Percentiles rank a stretch among this genome's conserved stretches.
These are phyloP conservation scores for Astreopora myriophthalma DNA, from an alignment of 64 coral and sea anemone genomes.

Conservation along the genomic window DNA sequence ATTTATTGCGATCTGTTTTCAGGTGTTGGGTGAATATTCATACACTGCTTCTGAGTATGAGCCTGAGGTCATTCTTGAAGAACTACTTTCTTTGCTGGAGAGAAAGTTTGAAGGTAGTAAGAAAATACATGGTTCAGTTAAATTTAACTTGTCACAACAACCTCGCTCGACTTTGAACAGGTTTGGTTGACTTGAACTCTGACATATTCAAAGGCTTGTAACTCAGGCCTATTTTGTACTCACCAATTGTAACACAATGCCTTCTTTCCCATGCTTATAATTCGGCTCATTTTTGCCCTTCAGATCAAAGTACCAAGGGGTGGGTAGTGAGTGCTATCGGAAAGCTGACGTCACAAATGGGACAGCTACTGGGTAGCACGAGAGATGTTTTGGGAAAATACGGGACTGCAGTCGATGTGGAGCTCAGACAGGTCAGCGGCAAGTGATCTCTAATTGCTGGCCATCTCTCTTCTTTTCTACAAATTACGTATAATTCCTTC, in stretches of 20 bases:
- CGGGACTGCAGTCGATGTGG: slow-evolving; percentile 29
- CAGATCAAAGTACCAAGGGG: slow-evolving; percentile 79
- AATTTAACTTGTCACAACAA: too few species aligned
- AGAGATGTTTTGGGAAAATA: slow-evolving; percentile 33
- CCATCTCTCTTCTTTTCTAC: too few species aligned
- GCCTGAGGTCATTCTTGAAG: slow-evolving; percentile 60
- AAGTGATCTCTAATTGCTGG: too few species aligned
- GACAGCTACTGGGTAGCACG: slow-evolving; percentile 32
- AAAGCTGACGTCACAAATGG: slow-evolving; percentile 75
- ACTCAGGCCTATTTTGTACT: too few species aligned
- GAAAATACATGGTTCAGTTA: too few species aligned
- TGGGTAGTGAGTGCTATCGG: slow-evolving; percentile 75
- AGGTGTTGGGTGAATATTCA: slow-evolving; percentile 90
- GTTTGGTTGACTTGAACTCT: too few species aligned
- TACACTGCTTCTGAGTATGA: slow-evolving; percentile 63
- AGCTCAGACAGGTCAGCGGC: slow-evolving; percentile 74
- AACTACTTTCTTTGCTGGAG: slow-evolving; percentile 71
- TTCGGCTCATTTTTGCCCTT: neutral
- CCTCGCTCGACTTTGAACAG: too few species aligned
- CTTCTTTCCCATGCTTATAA: too few species aligned
- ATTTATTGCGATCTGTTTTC: neutral
- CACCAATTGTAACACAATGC: too few species aligned
- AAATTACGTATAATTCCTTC: too few species aligned
- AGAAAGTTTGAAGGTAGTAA: slow-evolving; percentile 79
- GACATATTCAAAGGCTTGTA: too few species aligned